Base-by-base conservation (phyloP, 64 coral and sea anemone species). In the Porites australiensis region DNA sequence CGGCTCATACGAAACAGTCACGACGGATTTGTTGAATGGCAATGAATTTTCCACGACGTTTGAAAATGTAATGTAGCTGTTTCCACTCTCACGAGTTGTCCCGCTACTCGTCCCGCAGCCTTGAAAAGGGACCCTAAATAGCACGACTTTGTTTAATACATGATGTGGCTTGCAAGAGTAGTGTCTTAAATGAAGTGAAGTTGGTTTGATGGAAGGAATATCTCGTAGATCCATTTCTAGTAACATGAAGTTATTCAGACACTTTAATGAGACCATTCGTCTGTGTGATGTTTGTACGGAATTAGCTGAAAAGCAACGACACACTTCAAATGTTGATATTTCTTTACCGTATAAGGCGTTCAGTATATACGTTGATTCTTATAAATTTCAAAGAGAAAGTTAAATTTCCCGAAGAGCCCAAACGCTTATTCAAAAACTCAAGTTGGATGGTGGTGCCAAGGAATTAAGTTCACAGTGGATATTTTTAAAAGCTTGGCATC, bases 31-130 rank as follows among this genome's bases (percentile, higher is more conserved):
- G 27, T 37, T 37, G 27, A 37, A 37, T 37, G 27, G 27, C 27
- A 37, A 18, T 23, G 79, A 64, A 64, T 82, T 82, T 64, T 82
- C 60, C 59, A 82, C 79, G 1, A 8, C 37, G 18, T 82, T 82
- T 18, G 79, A 49, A 82, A 47, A 82, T 16, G 58, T 64, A 18
- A 82, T 82, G n/a, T 66, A 64, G 44, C 18, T 2, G 79, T n/a
- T 27, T 15, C 13, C 15, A 10, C 6, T 82, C 43, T 16, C 60
- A 4, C 7, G 58, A 13, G 23, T 82, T 82, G 13, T 66, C 79
- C 27, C 79, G 79, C 79, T 58, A 6, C 4, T 65, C 49, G 60
- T 66, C 60, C 79, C 79, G 60, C 79, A 82, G 3, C 79, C 79
- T 47, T 65, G 59, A 13, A 82, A n/a, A 82, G 79, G 79, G 6